Evolutionary conservation across 2,797 vertebrate species (phyloP), one percentile per base, ranked within the genome.

Genomic region (Molossus molossus): DNA sequence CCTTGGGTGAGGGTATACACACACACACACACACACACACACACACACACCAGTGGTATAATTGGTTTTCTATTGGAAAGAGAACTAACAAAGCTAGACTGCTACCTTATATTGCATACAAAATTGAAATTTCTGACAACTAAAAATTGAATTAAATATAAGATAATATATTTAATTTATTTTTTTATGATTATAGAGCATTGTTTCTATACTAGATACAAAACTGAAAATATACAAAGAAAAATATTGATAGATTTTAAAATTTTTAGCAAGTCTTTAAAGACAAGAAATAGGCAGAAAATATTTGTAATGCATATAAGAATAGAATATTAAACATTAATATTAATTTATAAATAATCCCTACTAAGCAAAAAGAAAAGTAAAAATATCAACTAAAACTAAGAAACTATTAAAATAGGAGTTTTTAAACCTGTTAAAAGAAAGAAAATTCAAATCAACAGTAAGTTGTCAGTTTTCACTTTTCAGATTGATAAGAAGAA

Each of bases 201-300:
- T 6, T 82, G 1, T 94, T 89, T 86, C 17, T 58, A 88, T 87
- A 67, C 18, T 67, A 88, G 37, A 67, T 37, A 3, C 5, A 15
- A 82, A 67, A 57, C n/a, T 82, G n/a, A 88, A 89, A 86, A 53
- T 58, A 92, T 14, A 14, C 13, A 20, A 82, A 84, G 48, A 15
- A 69, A 76, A 83, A 77, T 58, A 77, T 15, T 55, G 70, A 14
- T 67, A 77, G 18, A 67, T 58, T 73, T 85, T 57, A 9, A 82
- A 77, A 89, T 90, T 83, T 89, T 85, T 10, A 92, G 67, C 12
- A 62, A 65, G 15, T 79, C 20, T 82, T 33, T n/a, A 62, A 87
- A 89, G 57, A 57, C 6, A 76, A 89, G 5, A 79, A 13, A 48
- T 23, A 55, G 9, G 3, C 23, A 53, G n/a, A 69, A 76, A 75